These are phyloP conservation scores for Lutjanus argentimaculatus DNA, from an alignment of 2,797 vertebrate genomes.

Conservation along the genomic window DNA sequence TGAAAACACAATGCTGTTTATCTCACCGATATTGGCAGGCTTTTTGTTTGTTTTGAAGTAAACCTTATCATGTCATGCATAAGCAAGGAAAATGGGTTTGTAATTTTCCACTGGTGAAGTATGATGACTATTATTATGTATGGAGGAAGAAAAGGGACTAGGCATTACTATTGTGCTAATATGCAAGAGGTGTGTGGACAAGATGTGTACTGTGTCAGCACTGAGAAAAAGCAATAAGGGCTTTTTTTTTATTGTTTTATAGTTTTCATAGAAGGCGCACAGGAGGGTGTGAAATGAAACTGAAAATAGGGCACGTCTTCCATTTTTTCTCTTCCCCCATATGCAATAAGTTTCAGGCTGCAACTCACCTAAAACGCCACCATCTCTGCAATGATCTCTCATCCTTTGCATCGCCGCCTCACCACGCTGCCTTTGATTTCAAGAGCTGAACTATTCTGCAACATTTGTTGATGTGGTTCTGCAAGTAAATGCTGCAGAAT, in stretches of 20 bases:
- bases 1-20: constrained; percentile 25
- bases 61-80: constrained; percentile 20
- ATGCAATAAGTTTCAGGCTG: constrained; percentile 65
- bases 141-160: constrained; percentile 3
- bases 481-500: constrained; percentile 90
- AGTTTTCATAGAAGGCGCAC: constrained; percentile 35
- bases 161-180: constrained; percentile 18
- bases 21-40: constrained; percentile 20
- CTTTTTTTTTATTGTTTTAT: constrained; percentile 48
- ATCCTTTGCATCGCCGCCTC: constrained; percentile 78
- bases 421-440: constrained; percentile 84
- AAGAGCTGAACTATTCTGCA: constrained; percentile 90
- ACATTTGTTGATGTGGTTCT: constrained; percentile 89
- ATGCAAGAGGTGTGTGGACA: constrained; percentile 40
- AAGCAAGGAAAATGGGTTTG: constrained; percentile 9
- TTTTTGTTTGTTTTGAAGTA: constrained; percentile 34
- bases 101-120: constrained; percentile 25
- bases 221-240: constrained; percentile 62
- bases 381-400: constrained; percentile 77
- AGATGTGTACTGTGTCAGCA: constrained; percentile 46
- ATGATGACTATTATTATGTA: constrained; percentile 36
- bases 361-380: constrained; percentile 57
- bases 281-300: constrained; percentile 54
- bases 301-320: constrained; percentile 53
- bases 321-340: constrained; percentile 48